Percentiles rank a stretch among this genome's conserved stretches.
phyloP scores from a whole-genome alignment of 1,140 invertebrate species.

The Anoplophora glabripennis region DNA sequence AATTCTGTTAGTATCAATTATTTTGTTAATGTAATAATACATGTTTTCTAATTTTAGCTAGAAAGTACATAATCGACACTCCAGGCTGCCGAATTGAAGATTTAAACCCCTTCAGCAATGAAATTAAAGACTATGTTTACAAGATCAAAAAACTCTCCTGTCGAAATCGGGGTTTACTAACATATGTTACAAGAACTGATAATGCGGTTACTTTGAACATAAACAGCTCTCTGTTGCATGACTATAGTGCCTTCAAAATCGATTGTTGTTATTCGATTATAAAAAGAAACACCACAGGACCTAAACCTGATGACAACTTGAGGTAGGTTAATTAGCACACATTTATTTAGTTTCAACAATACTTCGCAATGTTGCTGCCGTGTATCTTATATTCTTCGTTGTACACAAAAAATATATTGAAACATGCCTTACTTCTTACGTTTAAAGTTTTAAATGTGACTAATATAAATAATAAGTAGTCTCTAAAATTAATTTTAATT shows the following conservation, averaged over 20 bases:
- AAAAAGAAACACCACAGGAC: neutral
- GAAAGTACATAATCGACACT: constrained; percentile 61
- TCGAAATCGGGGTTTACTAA: constrained; percentile 36
- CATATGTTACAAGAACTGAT: constrained; percentile 24
- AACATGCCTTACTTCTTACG: too few relatives aligned
- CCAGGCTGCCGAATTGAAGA: constrained; percentile 65
- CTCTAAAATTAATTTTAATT: too few relatives aligned
- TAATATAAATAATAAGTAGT: too few relatives aligned
- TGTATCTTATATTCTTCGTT: too few relatives aligned
- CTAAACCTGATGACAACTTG: constrained; percentile 20
- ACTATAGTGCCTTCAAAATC: constrained; percentile 21
- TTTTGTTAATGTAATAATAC: too few relatives aligned
- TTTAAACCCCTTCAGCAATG: constrained; percentile 63
- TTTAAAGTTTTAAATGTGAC: too few relatives aligned
- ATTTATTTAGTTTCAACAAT: too few relatives aligned
- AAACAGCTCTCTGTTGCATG: constrained; percentile 15
- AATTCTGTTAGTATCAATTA: too few relatives aligned
- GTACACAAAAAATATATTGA: too few relatives aligned
- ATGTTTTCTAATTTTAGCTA: neutral
- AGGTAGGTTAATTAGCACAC: constrained; percentile 15
- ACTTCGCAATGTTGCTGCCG: too few relatives aligned
- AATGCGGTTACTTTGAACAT: constrained; percentile 25
- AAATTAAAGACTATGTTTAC: constrained; percentile 58
- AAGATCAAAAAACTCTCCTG: constrained; percentile 58
- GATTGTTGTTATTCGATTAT: constrained; percentile 23